A percentile compares a stretch with the other conserved stretches of the same genome.
phyloP scores from a whole-genome alignment of 2,888 invertebrate species.

The Ichneumon xanthorius region DNA sequence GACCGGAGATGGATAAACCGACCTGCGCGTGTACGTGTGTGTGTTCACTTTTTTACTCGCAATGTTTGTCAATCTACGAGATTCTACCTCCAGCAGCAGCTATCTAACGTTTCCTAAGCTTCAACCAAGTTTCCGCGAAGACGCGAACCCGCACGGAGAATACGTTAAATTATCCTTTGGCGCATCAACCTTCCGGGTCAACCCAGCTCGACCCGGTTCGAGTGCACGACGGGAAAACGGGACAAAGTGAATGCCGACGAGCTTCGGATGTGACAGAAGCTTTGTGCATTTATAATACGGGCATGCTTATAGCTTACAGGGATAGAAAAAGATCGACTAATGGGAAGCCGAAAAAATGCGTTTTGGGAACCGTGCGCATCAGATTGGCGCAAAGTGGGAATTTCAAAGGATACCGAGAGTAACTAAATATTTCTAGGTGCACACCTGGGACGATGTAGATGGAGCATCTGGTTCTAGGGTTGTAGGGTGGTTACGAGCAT shows the following conservation, averaged over 20 bases:
- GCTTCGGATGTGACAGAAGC: conserved; percentile 22
- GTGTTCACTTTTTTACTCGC: not conserved
- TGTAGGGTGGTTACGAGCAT: not conserved
- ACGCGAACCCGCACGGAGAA: conserved; percentile 51
- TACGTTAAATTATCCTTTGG: conserved; percentile 61
- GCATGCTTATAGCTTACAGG: too few relatives aligned
- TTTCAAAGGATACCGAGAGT: too few relatives aligned
- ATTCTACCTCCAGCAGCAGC: conserved; percentile 45
- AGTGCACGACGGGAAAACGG: conserved; percentile 18
- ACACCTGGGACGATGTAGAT: too few relatives aligned
- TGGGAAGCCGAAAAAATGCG: too few relatives aligned
- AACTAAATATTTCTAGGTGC: too few relatives aligned
- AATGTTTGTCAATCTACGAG: conserved; percentile 33
- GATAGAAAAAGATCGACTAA: too few relatives aligned
- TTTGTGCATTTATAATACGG: too few relatives aligned
- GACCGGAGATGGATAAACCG: conserved; percentile 47
- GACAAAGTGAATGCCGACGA: conserved; percentile 38
- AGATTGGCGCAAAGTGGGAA: too few relatives aligned
- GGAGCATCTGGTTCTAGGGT: not conserved
- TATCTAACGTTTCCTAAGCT: conserved; percentile 48
- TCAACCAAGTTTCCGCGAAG: conserved; percentile 45
- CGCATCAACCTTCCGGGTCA: conserved; percentile 64
- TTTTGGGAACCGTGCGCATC: too few relatives aligned
- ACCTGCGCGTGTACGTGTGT: conserved; percentile 5
- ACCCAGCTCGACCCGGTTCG: conserved; percentile 13